These are phyloP conservation scores for Daboia siamensis DNA, from an alignment of 2,113 vertebrate species.

Conservation along the genomic window DNA sequence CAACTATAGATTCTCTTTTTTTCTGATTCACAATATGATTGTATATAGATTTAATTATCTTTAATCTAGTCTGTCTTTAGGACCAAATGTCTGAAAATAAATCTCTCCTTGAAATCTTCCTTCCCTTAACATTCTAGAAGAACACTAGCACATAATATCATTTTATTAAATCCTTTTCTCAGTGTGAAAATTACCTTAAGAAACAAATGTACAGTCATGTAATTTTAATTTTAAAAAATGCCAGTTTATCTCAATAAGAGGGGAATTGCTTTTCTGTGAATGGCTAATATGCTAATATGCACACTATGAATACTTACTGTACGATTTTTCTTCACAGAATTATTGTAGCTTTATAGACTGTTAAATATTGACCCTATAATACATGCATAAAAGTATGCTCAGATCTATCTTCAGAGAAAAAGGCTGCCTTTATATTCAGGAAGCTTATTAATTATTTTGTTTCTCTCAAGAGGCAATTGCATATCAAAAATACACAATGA, in stretches of 20 bases:
- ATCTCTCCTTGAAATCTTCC: not conserved
- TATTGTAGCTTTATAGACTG: not conserved
- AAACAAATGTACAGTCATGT: not conserved
- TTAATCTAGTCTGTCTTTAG: not conserved
- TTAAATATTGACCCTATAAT: not conserved
- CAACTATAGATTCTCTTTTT: not conserved
- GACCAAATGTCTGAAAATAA: not conserved
- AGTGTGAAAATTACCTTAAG: not conserved
- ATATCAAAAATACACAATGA: not conserved
- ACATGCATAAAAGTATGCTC: not conserved
- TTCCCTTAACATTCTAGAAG: not conserved
- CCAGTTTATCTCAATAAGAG: not conserved
- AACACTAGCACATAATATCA: not conserved
- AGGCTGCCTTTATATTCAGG: not conserved
- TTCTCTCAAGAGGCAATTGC: not conserved
- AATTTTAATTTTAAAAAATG: not conserved
- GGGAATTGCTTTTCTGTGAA: not conserved
- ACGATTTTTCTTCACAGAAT: not conserved
- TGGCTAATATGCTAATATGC: not conserved
- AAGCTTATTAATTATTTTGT: not conserved
- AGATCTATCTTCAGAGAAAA: not conserved
- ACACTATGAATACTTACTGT: not conserved
- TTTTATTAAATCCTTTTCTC: not conserved
- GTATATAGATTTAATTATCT: not conserved
- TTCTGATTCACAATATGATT: not conserved